phyloP scores from a whole-genome alignment of 2,113 vertebrate genomes.

The Grus americana region DNA sequence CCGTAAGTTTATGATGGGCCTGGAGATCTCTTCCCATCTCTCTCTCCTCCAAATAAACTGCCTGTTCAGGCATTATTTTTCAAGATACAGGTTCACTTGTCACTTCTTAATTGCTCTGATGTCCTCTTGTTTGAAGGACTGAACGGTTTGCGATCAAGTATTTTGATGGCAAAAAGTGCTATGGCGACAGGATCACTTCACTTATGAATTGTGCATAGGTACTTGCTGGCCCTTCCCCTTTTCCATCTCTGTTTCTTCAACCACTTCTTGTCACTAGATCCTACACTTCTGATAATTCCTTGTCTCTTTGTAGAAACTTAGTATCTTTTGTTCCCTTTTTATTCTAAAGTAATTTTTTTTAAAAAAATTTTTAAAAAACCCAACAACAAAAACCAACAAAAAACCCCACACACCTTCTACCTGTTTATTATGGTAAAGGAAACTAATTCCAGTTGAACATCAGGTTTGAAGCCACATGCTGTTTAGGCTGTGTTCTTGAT shows the following conservation, averaged over 20 bases:
- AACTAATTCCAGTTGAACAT: neutral
- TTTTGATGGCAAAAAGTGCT: neutral
- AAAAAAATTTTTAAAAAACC: too few relatives aligned
- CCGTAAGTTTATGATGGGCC: neutral
- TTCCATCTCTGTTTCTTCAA: neutral
- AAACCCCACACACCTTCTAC: accelerated
- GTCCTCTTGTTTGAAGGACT: neutral
- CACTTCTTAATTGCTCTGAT: neutral
- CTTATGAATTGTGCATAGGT: neutral
- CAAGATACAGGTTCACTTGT: neutral
- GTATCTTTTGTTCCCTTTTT: neutral
- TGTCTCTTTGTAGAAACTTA: neutral
- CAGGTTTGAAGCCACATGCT: neutral
- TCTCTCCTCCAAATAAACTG: neutral
- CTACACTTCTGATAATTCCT: neutral
- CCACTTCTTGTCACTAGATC: neutral
- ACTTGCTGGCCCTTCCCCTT: neutral
- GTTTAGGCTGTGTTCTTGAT: neutral
- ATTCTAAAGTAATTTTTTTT: too few relatives aligned
- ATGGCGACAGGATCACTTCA: neutral
- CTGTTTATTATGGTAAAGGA: neutral
- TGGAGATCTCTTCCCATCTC: neutral
- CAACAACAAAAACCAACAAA: neutral
- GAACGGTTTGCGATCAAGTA: neutral
- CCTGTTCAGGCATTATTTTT: neutral